Conservation (phyloP, 1,140 invertebrate species). For the Helicoverpa zea region DNA sequence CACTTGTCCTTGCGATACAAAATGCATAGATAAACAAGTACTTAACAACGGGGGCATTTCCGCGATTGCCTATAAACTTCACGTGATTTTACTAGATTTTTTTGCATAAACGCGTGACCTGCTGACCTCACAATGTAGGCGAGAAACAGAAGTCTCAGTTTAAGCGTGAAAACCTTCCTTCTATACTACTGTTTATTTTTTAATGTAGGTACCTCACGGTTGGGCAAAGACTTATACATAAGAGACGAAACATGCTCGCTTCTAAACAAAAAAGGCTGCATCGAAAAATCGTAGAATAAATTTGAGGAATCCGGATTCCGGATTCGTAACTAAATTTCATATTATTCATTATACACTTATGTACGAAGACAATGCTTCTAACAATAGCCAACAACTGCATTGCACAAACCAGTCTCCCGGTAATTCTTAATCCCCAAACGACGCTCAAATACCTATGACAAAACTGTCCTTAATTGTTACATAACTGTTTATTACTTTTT, state of each 20-base stretch:
- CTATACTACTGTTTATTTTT: background rate
- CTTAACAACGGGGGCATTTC: constrained; percentile 5
- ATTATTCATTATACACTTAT: too few species aligned
- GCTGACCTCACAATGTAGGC: background rate
- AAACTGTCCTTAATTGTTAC: background rate
- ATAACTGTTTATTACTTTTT: background rate
- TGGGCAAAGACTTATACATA: too few species aligned
- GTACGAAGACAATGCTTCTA: too few species aligned
- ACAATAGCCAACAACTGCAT: too few species aligned
- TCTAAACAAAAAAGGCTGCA: too few species aligned
- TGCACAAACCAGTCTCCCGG: background rate
- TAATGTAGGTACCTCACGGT: too few species aligned
- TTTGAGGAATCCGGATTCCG: too few species aligned
- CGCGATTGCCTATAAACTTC: constrained; percentile 16
- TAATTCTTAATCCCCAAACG: background rate
- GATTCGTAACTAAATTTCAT: too few species aligned
- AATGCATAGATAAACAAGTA: background rate
- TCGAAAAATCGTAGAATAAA: too few species aligned
- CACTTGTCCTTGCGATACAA: too few species aligned
- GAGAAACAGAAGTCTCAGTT: background rate
- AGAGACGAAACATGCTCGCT: too few species aligned
- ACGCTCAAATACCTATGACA: background rate
- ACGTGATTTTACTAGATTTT: constrained; percentile 45
- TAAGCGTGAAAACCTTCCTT: background rate
- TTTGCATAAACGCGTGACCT: constrained; percentile 45